Evolutionary conservation across 1,140 invertebrate genomes (phyloP).

Genomic region (Temnothorax longispinosus): DNA sequence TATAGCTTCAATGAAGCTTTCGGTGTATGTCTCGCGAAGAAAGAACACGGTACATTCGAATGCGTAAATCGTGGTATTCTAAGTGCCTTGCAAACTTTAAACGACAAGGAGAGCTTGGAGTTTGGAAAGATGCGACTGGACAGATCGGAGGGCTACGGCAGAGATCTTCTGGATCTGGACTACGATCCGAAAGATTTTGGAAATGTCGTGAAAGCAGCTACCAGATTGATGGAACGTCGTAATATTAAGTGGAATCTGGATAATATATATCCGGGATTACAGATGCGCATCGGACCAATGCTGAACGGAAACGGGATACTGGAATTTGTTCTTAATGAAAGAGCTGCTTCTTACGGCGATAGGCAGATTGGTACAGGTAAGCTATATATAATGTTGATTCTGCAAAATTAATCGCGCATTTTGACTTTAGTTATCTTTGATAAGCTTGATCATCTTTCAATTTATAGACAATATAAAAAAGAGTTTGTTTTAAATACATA

Average conservation of each 20-base stretch:
- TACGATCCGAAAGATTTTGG: conserved; percentile 91
- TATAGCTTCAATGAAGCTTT: conserved; percentile 76
- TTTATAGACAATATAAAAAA: background rate
- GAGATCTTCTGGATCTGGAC: conserved; percentile 86
- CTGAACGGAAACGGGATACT: conserved; percentile 88
- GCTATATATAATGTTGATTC: background rate
- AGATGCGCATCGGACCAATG: conserved; percentile 90
- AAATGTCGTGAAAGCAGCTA: conserved; percentile 90
- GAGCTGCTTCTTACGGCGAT: conserved; percentile 77
- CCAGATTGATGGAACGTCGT: conserved; percentile 89
- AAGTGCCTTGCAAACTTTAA: conserved; percentile 88
- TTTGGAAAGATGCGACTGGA: conserved; percentile 83
- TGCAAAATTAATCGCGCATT: background rate
- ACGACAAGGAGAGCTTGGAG: conserved; percentile 88
- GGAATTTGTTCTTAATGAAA: conserved; percentile 90
- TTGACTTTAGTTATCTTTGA: background rate
- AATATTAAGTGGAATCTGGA: conserved; percentile 91
- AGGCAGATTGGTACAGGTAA: conserved; percentile 81
- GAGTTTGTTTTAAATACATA: background rate
- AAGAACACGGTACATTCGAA: conserved; percentile 79
- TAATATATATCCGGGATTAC: conserved; percentile 89
- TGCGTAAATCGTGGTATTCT: conserved; percentile 90
- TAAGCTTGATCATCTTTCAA: background rate
- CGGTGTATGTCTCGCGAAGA: conserved; percentile 75
- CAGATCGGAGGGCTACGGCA: conserved; percentile 77